Percentiles rank a stretch among this genome's conserved stretches.
These are phyloP conservation scores for Plumapathes pennacea DNA, from an alignment of 92 coral and sea anemone genomes.

Conservation along the genomic window DNA sequence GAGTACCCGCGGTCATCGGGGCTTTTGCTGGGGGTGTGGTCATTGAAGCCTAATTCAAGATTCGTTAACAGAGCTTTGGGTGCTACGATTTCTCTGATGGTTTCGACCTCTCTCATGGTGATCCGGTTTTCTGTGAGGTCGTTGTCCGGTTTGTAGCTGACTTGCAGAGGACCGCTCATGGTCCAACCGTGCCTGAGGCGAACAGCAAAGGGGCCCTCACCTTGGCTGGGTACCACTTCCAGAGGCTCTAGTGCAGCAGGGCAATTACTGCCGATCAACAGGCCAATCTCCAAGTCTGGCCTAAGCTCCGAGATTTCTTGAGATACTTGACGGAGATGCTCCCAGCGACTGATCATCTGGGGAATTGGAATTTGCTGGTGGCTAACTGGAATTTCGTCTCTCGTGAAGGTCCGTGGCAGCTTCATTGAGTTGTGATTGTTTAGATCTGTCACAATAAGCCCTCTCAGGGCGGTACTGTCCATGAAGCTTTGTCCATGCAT, in stretches of 20 bases:
- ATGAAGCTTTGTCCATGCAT: conserved; percentile 62
- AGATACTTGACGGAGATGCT: conserved; percentile 48
- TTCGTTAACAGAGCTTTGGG: conserved; percentile 32
- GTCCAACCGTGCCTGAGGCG: conserved; percentile 67
- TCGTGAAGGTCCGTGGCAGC: conserved; percentile 28
- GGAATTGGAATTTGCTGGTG: conserved; percentile 34
- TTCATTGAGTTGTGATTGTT: conserved; percentile 25
- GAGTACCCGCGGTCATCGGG: conserved; percentile 48
- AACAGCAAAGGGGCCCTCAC: conserved; percentile 66
- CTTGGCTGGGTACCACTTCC: conserved; percentile 56
- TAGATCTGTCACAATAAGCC: conserved; percentile 25
- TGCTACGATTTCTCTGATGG: conserved; percentile 32
- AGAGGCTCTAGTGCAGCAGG: conserved; percentile 61
- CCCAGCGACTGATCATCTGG: conserved; percentile 33
- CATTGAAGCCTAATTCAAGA: conserved; percentile 59
- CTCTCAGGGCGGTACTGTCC: conserved; percentile 25
- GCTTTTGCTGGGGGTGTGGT: conserved; percentile 13
- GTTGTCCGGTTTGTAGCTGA: neutral
- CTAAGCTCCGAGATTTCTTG: conserved; percentile 40
- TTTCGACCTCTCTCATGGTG: conserved; percentile 41
- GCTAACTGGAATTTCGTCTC: conserved; percentile 27
- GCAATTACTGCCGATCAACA: conserved; percentile 60
- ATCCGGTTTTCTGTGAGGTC: conserved; percentile 23
- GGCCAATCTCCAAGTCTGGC: conserved; percentile 51
- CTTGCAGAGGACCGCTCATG: conserved; percentile 39